Evolutionary conservation across 2,797 vertebrate species (phyloP).

Genomic region (Sphenopsis melanotis): DNA sequence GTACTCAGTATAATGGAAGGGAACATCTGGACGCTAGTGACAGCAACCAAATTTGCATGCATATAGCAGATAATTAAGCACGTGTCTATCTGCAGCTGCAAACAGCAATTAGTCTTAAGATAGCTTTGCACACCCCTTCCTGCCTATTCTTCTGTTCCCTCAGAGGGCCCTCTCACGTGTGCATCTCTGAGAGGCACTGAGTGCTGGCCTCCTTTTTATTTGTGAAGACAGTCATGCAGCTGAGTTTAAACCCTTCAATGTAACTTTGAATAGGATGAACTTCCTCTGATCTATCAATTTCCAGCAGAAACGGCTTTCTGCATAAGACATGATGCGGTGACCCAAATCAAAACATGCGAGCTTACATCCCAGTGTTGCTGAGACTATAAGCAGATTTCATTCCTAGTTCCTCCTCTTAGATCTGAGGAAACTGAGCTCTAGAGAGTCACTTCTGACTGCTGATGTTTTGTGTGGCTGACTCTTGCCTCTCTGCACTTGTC

Average conservation of each 20-base stretch:
- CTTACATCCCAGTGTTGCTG: background rate
- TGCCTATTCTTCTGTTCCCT: background rate
- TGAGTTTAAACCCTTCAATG: background rate
- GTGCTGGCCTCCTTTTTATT: background rate
- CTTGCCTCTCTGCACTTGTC: background rate
- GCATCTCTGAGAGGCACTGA: background rate
- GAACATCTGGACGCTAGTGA: constrained; percentile 52
- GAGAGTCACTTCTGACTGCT: background rate
- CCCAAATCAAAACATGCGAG: background rate
- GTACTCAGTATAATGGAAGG: background rate
- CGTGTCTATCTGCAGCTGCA: constrained; percentile 46
- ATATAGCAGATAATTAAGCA: constrained; percentile 59
- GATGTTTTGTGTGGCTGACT: background rate
- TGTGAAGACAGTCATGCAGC: background rate
- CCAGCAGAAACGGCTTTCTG: background rate
- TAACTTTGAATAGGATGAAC: background rate
- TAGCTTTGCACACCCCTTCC: constrained; percentile 30
- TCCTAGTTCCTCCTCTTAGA: background rate
- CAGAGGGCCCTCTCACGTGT: background rate
- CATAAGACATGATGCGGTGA: background rate
- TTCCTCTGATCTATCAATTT: background rate
- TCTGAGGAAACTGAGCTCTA: background rate
- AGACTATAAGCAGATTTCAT: background rate
- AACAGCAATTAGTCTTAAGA: constrained; percentile 60
- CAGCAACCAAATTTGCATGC: constrained; percentile 39